These are phyloP conservation scores for Chrosomus eos DNA, from an alignment of 2,797 vertebrate genomes.

Conservation along the genomic window DNA sequence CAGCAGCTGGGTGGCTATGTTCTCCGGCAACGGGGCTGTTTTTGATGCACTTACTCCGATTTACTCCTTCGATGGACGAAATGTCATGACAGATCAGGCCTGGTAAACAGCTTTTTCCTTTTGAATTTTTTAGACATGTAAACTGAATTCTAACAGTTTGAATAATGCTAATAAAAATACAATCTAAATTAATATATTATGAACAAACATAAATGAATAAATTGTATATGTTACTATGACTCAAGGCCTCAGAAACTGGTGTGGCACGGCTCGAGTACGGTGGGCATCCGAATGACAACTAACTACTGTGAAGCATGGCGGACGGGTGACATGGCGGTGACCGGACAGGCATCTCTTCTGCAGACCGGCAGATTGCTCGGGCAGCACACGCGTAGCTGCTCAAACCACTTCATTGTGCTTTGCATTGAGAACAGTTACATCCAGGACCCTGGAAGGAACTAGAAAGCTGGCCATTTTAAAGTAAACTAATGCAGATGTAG, in stretches of 20 bases:
- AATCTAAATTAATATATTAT: not conserved
- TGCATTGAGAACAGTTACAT: constrained; percentile 96
- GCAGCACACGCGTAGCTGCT: constrained; percentile 88
- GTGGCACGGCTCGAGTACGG: constrained; percentile 89
- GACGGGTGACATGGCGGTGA: constrained; percentile 79
- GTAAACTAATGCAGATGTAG: constrained; percentile 30
- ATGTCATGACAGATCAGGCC: constrained; percentile 84
- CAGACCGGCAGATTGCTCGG: constrained; percentile 86
- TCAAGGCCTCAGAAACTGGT: constrained; percentile 91
- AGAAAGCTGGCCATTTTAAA: constrained; percentile 58
- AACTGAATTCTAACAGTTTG: not conserved
- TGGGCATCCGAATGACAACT: constrained; percentile 84
- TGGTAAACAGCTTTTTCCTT: constrained; percentile 80
- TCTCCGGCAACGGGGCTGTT: constrained; percentile 85
- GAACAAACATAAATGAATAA: not conserved
- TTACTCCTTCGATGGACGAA: constrained; percentile 91
- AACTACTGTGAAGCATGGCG: constrained; percentile 96
- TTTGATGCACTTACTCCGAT: constrained; percentile 84
- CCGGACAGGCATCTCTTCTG: constrained; percentile 86
- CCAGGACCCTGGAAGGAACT: constrained; percentile 78
- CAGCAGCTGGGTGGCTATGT: constrained; percentile 89
- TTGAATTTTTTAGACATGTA: not conserved
- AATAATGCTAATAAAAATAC: not conserved
- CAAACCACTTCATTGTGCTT: constrained; percentile 87
- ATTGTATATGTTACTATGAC: not conserved